Evolutionary conservation across 2,888 invertebrate genomes (phyloP), one percentile per base, ranked within the genome.

Genomic region (Pherbina coryleti): DNA sequence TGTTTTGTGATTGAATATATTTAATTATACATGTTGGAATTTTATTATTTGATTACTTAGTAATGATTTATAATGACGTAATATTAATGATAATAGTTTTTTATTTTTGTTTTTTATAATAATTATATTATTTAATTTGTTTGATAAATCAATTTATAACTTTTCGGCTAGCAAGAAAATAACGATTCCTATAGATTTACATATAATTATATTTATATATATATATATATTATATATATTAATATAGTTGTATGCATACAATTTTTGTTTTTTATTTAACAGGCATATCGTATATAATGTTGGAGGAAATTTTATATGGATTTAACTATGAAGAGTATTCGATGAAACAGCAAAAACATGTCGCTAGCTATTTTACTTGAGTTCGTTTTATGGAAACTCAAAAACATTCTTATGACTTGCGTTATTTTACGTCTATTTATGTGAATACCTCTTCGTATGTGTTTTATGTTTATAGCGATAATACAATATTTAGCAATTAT

Each of bases 101-200:
- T 72, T 69, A 69, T 57, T 73, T 74, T 31, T 64, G 1, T 64
- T 66, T 28, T 34, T 37, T 79, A 78, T 73, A 80, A 72, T 77
- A 75, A 49, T 75, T 78, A 78, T 77, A 73, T 67, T 22, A 11
- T 67, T 67, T 37, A 31, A n/a, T 31, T 53, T 72, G 31, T 55
- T 72, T 57, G 37, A 55, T 72, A 25, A 72, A 72, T 72, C 69
- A 69, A 69, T 69, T 49, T 77, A 75, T 81, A 77, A 79, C 73
- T 77, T 79, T 79, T 76, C 80, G 71, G 70, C 80, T 80, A 80
- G 79, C 80, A 81, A 81, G 80, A 81, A 81, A 79, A 80, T 81
- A 81, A 81, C 81, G 80, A 81, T 80, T 79, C 79, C 79, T 79
- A 79, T 80, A 34, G 44, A 44, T 69, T 19, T 69, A 69, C 49